Percentiles rank a stretch among this genome's conserved stretches.
Evolutionary conservation across 2,888 invertebrate species (phyloP).

Genomic region (Lydus trimaculatus): DNA sequence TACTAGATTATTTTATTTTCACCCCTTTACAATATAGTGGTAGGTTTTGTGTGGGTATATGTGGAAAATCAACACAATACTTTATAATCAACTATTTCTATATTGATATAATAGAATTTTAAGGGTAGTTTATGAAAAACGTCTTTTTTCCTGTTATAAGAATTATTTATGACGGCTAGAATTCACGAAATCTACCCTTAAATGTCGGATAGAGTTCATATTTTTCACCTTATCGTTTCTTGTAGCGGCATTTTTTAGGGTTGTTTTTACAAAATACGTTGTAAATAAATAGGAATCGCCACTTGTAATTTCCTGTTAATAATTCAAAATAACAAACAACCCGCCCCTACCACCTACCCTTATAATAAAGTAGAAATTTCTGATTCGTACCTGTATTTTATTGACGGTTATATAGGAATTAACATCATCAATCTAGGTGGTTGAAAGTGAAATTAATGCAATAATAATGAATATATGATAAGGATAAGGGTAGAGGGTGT

Average conservation of each 20-base stretch:
- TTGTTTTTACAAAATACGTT: neutral
- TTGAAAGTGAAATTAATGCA: slow-evolving; percentile 48
- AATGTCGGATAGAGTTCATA: slow-evolving; percentile 13
- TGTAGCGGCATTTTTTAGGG: slow-evolving; percentile 14
- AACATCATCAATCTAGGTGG: slow-evolving; percentile 32
- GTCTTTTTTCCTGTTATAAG: neutral
- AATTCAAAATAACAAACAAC: slow-evolving; percentile 14
- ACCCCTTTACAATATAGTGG: too few species aligned
- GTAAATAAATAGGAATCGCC: slow-evolving; percentile 4
- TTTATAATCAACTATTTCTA: neutral
- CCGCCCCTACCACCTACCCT: neutral
- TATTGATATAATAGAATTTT: too few species aligned
- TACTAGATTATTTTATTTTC: slow-evolving; percentile 43
- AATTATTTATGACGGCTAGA: neutral
- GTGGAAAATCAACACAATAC: neutral
- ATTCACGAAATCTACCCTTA: neutral
- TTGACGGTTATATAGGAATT: slow-evolving; percentile 43
- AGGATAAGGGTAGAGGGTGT: slow-evolving; percentile 38
- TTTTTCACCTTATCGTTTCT: slow-evolving; percentile 28
- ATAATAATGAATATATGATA: slow-evolving; percentile 58
- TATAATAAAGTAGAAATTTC: slow-evolving; percentile 1
- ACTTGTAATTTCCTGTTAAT: slow-evolving; percentile 29
- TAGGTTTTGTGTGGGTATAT: too few species aligned
- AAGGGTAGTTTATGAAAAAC: neutral
- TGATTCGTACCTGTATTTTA: neutral